Percentiles rank a stretch among this genome's conserved stretches.
These are phyloP conservation scores for Lophotis ruficrista DNA, from an alignment of 2,113 vertebrate genomes.

Conservation along the genomic window DNA sequence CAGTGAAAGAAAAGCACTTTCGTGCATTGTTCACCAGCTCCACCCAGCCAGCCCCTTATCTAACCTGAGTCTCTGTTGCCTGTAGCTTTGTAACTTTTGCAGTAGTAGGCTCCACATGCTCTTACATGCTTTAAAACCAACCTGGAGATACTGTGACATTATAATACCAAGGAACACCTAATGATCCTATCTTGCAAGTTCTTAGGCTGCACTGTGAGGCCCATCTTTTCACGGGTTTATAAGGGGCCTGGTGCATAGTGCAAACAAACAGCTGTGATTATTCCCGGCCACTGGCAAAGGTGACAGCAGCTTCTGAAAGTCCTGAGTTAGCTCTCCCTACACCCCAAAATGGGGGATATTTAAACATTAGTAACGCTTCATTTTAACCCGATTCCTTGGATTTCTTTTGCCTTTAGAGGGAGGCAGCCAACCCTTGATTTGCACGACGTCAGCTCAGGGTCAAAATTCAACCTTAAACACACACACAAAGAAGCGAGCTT, in stretches of 20 bases:
- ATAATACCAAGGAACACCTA: constrained; percentile 11
- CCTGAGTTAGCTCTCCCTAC: not conserved
- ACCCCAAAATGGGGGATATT: not conserved
- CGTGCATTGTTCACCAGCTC: constrained; percentile 77
- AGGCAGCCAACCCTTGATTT: constrained; percentile 29
- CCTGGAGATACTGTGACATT: constrained; percentile 32
- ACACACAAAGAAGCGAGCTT: constrained; percentile 53
- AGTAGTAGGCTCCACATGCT: constrained; percentile 53
- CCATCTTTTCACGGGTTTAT: not conserved
- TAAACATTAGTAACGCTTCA: not conserved
- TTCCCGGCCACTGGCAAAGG: not conserved
- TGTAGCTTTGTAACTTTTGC: constrained; percentile 70
- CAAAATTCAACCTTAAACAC: constrained; percentile 57
- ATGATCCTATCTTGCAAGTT: not conserved
- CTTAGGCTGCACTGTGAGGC: not conserved
- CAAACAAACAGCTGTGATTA: not conserved
- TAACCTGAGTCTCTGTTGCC: constrained; percentile 75
- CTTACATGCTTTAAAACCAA: constrained; percentile 60
- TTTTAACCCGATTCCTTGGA: not conserved
- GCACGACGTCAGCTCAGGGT: constrained; percentile 21
- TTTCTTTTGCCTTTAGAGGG: constrained; percentile 5
- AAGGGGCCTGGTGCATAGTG: not conserved
- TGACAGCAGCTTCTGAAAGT: not conserved
- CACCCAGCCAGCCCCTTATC: constrained; percentile 81
- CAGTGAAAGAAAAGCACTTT: constrained; percentile 81